Evolutionary conservation across 2,113 vertebrate genomes (phyloP), one percentile per base, ranked within the genome.

Genomic region (Uria lomvia): DNA sequence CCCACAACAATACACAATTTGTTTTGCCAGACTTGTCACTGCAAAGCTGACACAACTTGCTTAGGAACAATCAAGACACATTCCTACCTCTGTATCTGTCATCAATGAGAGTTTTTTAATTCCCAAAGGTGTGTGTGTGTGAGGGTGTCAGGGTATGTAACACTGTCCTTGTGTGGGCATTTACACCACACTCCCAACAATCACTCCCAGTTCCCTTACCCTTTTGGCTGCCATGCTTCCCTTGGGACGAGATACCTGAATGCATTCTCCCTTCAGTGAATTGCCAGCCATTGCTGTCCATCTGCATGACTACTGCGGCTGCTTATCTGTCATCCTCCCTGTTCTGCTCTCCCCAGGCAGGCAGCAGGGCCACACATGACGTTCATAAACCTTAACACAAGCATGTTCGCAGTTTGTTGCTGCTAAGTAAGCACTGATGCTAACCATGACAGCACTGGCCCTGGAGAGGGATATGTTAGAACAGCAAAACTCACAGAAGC

Each of bases 291-390:
- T 30, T 38, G 15, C 16, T 36, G n/a, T 42, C n/a, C 24, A 22
- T 34, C 50, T 40, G 29, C 1, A 2, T 24, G 45, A 84, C 49
- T 34, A 59, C 40, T 62, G 55, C 4, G 10, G 43, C 16, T 12
- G 12, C 45, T 71, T 16, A 40, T 11, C 63, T 66, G 71, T 45
- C 68, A 84, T 18, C 74, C 60, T 85, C 38, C 36, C 60, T 24
- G 32, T 29, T 36, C 56, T 49, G 38, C 56, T 78, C 29, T 74
- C n/a, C 63, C 62, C 38, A 21, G 21, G 30, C 53, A 86, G 62
- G 30, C 56, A 66, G 60, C 59, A 78, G 68, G 88, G 47, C 43
- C 50, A 65, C 0, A 0, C 5, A 11, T 5, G 70, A 74, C 0
- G 0, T 45, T 81, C 86, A 49, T 9, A 67, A 78, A 59, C 55